These are phyloP conservation scores for Euthynnus affinis DNA, from an alignment of 2,797 vertebrate genomes.

Conservation along the genomic window DNA sequence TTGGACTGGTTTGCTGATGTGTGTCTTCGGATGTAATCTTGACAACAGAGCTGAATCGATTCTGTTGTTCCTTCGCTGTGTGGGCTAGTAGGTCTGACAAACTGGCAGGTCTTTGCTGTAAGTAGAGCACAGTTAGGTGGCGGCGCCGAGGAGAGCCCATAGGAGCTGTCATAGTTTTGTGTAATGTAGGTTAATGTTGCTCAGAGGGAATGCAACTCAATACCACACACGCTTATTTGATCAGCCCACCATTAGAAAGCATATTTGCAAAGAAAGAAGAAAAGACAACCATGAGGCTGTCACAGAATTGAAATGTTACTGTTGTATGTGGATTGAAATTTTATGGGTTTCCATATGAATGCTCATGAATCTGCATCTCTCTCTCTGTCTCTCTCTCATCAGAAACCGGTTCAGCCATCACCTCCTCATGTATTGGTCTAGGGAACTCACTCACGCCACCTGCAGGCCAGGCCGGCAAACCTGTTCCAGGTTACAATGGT, in stretches of 20 bases:
- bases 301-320: background rate
- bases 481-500: constrained; percentile 97
- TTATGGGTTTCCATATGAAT: background rate
- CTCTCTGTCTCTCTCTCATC: constrained; percentile 20
- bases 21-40: constrained; percentile 51
- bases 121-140: constrained; percentile 57
- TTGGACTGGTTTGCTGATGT: constrained; percentile 9
- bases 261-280: background rate
- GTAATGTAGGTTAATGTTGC: constrained; percentile 72
- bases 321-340: background rate
- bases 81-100: constrained; percentile 34
- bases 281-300: background rate
- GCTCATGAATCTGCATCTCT: constrained; percentile 25
- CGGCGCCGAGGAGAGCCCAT: constrained; percentile 47
- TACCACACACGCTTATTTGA: background rate
- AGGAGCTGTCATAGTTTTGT: constrained; percentile 71
- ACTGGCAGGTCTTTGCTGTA: constrained; percentile 24
- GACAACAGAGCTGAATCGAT: constrained; percentile 45
- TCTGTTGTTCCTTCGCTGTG: constrained; percentile 31
- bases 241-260: background rate
- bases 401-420: constrained; percentile 97
- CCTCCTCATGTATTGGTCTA: constrained; percentile 92
- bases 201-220: constrained; percentile 17
- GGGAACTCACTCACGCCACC: constrained; percentile 91
- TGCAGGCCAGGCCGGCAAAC: constrained; percentile 93